phyloP scores from a whole-genome alignment of 2,888 invertebrate genomes.

The Ennomos quercinarius region DNA sequence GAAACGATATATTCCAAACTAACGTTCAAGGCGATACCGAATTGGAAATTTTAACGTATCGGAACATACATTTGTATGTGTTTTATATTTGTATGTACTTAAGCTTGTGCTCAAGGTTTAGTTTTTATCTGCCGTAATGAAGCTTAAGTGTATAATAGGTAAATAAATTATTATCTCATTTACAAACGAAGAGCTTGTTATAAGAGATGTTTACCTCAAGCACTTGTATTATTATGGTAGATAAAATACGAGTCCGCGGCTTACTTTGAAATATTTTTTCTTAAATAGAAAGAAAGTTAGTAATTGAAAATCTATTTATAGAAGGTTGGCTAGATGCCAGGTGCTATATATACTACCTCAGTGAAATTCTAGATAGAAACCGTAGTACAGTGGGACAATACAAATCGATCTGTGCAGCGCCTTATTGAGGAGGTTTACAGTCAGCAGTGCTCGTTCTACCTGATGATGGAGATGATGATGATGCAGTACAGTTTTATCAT shows the following conservation, averaged over 20 bases:
- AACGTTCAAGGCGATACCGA: slow-evolving; percentile 10
- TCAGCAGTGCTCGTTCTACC: not conserved
- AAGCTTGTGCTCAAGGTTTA: no score
- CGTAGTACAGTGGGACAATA: slow-evolving; percentile 14
- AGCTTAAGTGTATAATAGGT: slow-evolving; percentile 8
- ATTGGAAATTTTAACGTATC: slow-evolving; percentile 1
- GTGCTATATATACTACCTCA: slow-evolving; percentile 16
- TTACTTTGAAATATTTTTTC: slow-evolving; percentile 19
- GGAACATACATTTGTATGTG: no score
- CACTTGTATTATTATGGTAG: slow-evolving; percentile 2
- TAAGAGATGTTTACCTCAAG: slow-evolving; percentile 18
- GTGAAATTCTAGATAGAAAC: slow-evolving; percentile 19
- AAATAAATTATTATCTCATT: slow-evolving; percentile 13
- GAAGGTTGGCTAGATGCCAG: slow-evolving; percentile 25
- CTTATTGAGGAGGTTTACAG: no score
- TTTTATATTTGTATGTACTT: no score
- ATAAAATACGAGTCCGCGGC: slow-evolving; percentile 13
- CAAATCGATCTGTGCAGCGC: not conserved
- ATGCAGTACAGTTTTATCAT: not conserved
- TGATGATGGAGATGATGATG: not conserved
- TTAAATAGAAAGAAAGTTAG: slow-evolving; percentile 24
- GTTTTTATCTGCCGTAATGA: slow-evolving; percentile 14
- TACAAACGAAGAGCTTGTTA: slow-evolving; percentile 12
- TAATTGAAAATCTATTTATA: slow-evolving; percentile 29
- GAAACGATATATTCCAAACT: slow-evolving; percentile 10